Conservation (phyloP, 2,888 invertebrate genomes). For the Lasioglossum vierecki region DNA sequence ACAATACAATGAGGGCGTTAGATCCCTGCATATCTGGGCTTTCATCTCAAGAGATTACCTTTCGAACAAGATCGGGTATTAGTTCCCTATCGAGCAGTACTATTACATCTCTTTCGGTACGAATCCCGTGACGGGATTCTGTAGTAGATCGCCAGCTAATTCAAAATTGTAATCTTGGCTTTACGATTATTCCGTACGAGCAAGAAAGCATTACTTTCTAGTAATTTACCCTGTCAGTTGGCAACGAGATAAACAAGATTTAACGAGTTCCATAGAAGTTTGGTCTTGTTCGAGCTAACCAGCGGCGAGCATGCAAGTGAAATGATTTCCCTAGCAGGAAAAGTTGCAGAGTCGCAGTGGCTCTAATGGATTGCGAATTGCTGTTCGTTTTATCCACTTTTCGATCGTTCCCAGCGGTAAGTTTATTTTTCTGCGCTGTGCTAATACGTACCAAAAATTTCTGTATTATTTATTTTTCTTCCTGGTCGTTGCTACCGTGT, state of each 20-base stretch:
- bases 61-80: no score
- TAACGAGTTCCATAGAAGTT: slow-evolving; percentile 1
- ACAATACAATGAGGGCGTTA: no score
- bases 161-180: not conserved
- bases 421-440: no score
- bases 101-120: no score
- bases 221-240: not conserved
- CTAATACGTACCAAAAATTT: no score
- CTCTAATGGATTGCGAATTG: not conserved
- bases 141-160: not conserved
- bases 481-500: not conserved
- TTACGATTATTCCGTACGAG: not conserved
- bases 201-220: not conserved
- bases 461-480: no score
- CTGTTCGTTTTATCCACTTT: not conserved
- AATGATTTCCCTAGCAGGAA: slow-evolving; percentile 6
- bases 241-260: not conserved
- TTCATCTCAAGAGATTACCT: no score
- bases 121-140: no score
- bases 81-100: no score
- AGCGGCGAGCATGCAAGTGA: not conserved
- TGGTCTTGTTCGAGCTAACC: not conserved
- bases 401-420: not conserved
- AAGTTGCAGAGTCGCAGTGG: not conserved
- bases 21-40: no score